Evolutionary conservation across 2,113 vertebrate genomes (phyloP).

Genomic region (Pseudonaja textilis): DNA sequence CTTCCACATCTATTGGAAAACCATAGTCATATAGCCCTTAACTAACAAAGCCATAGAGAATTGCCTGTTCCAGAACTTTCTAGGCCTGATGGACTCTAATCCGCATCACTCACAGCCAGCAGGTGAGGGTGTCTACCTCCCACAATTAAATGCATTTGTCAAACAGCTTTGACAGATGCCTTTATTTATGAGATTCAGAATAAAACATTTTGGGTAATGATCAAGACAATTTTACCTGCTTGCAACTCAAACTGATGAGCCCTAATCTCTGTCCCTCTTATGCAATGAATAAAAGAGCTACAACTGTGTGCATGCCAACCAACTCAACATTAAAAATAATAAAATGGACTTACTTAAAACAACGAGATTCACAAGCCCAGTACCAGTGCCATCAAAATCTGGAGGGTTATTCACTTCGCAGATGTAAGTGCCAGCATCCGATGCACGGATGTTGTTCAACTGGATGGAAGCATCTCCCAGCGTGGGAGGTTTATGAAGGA

Average conservation of each 20-base stretch:
- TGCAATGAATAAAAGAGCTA: neutral
- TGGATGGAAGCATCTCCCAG: constrained; percentile 65
- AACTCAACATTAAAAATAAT: neutral
- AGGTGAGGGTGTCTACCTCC: neutral
- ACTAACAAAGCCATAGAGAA: neutral
- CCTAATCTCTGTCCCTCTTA: neutral
- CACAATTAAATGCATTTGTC: neutral
- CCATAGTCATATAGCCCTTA: neutral
- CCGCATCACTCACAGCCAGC: neutral
- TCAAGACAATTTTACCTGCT: neutral
- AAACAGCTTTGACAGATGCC: neutral
- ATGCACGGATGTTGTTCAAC: constrained; percentile 51
- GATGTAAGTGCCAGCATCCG: constrained; percentile 71
- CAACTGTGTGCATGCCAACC: neutral
- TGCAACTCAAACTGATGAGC: neutral
- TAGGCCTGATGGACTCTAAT: neutral
- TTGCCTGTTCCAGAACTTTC: neutral
- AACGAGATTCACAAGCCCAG: constrained; percentile 67
- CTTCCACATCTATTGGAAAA: neutral
- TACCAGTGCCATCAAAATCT: constrained; percentile 67
- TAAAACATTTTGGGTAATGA: neutral
- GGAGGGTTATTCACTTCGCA: constrained; percentile 74
- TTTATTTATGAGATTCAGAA: neutral
- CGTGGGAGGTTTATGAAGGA: constrained; percentile 65
- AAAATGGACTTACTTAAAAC: constrained; percentile 58